Percentiles rank a stretch among this genome's conserved stretches.
phyloP scores from a whole-genome alignment of 2,797 vertebrate species.

The Chelon labrosus region DNA sequence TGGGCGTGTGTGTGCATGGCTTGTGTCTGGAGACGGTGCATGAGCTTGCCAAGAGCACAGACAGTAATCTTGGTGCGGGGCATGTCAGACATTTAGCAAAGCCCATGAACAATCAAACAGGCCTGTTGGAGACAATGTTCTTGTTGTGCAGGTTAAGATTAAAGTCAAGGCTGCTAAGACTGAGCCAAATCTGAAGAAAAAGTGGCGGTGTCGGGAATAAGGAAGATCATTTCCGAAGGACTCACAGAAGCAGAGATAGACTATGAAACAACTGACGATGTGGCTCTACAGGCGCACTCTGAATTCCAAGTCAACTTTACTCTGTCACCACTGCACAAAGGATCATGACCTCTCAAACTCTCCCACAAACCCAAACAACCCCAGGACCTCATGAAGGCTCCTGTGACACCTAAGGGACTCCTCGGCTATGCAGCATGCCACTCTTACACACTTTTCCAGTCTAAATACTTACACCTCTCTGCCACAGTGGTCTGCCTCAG shows the following conservation, averaged over 20 bases:
- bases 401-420: slow-evolving; percentile 67
- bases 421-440: slow-evolving; percentile 45
- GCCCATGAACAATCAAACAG: slow-evolving; percentile 44
- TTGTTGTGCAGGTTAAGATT: slow-evolving; percentile 7
- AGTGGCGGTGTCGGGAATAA: slow-evolving; percentile 17
- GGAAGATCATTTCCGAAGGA: slow-evolving; percentile 30
- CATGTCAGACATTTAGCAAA: slow-evolving; percentile 62
- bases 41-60: slow-evolving; percentile 59
- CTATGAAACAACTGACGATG: slow-evolving; percentile 51
- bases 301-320: slow-evolving; percentile 69
- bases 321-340: slow-evolving; percentile 66
- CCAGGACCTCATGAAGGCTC: slow-evolving; percentile 49
- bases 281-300: slow-evolving; percentile 40
- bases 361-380: slow-evolving; percentile 58
- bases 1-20: slow-evolving; percentile 61
- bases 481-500: slow-evolving; percentile 30
- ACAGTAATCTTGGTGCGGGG: slow-evolving; percentile 56
- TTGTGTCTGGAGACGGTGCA: slow-evolving; percentile 65
- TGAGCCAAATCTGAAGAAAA: slow-evolving; percentile 17
- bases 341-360: slow-evolving; percentile 62
- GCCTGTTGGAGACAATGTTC: slow-evolving; percentile 28
- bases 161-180: neutral
- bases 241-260: slow-evolving; percentile 10
- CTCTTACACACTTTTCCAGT: slow-evolving; percentile 50
- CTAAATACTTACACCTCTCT: slow-evolving; percentile 58